phyloP scores from a whole-genome alignment of 2,888 invertebrate genomes.

The Zeuzera pyrina region DNA sequence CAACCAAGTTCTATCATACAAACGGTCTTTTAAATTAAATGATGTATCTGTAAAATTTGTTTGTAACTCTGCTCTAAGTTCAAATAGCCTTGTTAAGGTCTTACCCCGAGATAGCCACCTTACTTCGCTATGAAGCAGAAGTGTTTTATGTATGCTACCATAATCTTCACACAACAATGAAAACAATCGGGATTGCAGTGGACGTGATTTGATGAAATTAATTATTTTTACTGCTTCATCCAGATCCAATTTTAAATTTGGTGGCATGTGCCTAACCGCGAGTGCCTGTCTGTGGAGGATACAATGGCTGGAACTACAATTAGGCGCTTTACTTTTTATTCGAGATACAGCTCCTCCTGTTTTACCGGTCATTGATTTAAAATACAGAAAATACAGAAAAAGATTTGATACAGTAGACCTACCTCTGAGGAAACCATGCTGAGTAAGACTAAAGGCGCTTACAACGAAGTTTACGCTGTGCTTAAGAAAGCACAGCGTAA shows the following conservation, averaged over 20 bases:
- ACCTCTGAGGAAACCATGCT: too few species aligned
- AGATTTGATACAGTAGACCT: too few species aligned
- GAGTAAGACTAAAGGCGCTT: too few species aligned
- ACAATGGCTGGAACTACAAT: conserved; percentile 21
- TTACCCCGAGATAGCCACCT: conserved; percentile 23
- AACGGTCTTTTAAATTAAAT: conserved; percentile 18
- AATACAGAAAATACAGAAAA: too few species aligned
- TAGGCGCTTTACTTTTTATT: conserved; percentile 20
- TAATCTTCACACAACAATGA: conserved; percentile 11
- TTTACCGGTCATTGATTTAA: conserved; percentile 21
- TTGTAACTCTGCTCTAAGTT: conserved; percentile 20
- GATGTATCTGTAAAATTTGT: conserved; percentile 16
- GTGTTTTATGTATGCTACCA: conserved; percentile 18
- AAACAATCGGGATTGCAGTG: conserved; percentile 16
- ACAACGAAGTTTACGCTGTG: too few species aligned
- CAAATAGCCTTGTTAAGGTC: conserved; percentile 17
- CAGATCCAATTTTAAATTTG: conserved; percentile 15
- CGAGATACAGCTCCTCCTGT: conserved; percentile 15
- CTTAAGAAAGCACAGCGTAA: too few species aligned
- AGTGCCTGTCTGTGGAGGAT: conserved; percentile 18
- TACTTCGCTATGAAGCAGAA: conserved; percentile 21
- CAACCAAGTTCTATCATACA: conserved; percentile 16
- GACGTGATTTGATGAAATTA: conserved; percentile 18
- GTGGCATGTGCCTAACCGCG: conserved; percentile 16
- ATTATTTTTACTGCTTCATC: conserved; percentile 18